Evolutionary conservation across 2,888 invertebrate genomes (phyloP), one percentile per base, ranked within the genome.

Genomic region (Papilio demoleus): DNA sequence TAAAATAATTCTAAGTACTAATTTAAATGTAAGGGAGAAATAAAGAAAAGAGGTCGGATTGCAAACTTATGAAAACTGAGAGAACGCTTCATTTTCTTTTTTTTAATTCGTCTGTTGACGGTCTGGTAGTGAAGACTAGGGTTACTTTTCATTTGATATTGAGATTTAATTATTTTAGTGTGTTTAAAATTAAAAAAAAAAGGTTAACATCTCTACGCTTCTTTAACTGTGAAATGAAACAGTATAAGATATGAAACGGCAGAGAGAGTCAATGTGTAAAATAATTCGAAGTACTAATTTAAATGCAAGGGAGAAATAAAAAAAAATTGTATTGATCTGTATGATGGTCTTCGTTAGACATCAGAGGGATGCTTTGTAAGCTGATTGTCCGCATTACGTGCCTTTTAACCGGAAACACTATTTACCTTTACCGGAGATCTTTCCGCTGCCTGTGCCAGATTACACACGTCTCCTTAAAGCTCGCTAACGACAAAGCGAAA

Each of bases 321-420:
- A 42, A 69, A 61, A 85, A 86, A 87, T 88, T 86, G 82, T 87
- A 87, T 88, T 88, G 88, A 89, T 89, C 85, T 83, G 76, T 74
- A 84, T 6, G 31, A 31, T 85, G 81, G 60, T 45, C 56, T 69
- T 85, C 82, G 84, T 84, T 84, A 83, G 81, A 84, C 87, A 84
- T 85, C 86, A 85, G 79, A 84, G 81, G 79, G 74, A 80, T 81
- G 78, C 81, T 77, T 77, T 79, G 78, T 88, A 89, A 90, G 90
- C 90, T 86, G 84, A 85, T 89, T 89, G 88, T 88, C 81, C 84
- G 85, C 87, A 88, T 89, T 90, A 90, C 81, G 83, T 85, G 87
- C 88, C 90, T 91, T 91, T 89, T 90, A 89, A 81, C 87, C 85
- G 85, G 79, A 82, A 78, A 71, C 84, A 88, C 85, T 90, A 89